phyloP scores from a whole-genome alignment of 2,113 vertebrate genomes.

The Neolamprologus longior region DNA sequence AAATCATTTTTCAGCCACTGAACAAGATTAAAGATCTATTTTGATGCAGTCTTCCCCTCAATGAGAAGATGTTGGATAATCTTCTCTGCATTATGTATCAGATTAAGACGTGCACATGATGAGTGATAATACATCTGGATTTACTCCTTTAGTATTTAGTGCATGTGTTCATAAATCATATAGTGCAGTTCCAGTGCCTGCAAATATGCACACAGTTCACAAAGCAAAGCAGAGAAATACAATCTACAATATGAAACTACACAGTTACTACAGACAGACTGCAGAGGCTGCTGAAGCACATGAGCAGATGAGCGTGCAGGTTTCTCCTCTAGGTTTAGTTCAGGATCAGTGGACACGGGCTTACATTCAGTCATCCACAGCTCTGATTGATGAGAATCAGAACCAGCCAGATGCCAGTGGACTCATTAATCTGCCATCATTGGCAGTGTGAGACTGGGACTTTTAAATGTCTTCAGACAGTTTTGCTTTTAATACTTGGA shows the following conservation, averaged over 20 bases:
- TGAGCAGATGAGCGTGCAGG: not conserved
- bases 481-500: not conserved
- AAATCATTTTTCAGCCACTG: not conserved
- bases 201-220: not conserved
- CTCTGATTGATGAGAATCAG: not conserved
- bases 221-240: not conserved
- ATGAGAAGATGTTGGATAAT: constrained; percentile 1
- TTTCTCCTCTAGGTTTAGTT: constrained; percentile 9
- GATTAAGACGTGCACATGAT: constrained; percentile 14
- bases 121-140: not conserved
- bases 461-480: not conserved
- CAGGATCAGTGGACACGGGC: constrained; percentile 4
- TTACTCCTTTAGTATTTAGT: not conserved
- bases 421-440: not conserved
- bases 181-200: not conserved
- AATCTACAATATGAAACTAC: not conserved
- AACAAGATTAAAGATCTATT: not conserved
- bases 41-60: not conserved
- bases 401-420: constrained; percentile 10
- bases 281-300: not conserved
- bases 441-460: not conserved
- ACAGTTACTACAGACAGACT: not conserved
- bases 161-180: not conserved
- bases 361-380: not conserved
- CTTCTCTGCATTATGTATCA: constrained; percentile 5